These are phyloP conservation scores for Athetis lepigone DNA, from an alignment of 2,888 invertebrate species.

Conservation along the genomic window DNA sequence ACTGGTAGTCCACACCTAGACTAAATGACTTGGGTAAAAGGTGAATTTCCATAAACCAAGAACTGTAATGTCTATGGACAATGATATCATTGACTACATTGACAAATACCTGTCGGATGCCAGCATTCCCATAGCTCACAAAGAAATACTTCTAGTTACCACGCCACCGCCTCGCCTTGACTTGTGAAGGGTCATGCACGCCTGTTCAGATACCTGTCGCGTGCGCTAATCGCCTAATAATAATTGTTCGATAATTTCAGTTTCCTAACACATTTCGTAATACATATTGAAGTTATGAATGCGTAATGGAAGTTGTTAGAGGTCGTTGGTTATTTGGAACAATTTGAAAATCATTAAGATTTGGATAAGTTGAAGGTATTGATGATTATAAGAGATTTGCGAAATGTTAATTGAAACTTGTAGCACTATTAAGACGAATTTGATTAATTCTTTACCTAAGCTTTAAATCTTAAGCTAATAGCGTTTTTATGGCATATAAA, in stretches of 20 bases:
- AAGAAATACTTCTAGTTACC: conserved; percentile 38
- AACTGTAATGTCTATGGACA: conserved; percentile 7
- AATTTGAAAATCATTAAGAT: conserved; percentile 49
- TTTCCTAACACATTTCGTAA: conserved; percentile 52
- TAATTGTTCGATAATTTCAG: conserved; percentile 52
- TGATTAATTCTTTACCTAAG: no score
- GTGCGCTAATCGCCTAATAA: conserved; percentile 62
- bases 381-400: conserved; percentile 28
- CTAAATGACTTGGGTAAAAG: not conserved
- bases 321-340: conserved; percentile 67
- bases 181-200: conserved; percentile 79
- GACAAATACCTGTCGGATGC: conserved; percentile 15
- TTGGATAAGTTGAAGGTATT: conserved; percentile 29
- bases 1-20: no score
- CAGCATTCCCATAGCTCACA: conserved; percentile 41
- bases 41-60: not conserved
- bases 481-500: no score
- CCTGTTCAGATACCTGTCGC: conserved; percentile 59
- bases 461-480: no score
- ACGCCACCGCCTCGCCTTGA: conserved; percentile 75
- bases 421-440: conserved; percentile 23
- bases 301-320: conserved; percentile 51
- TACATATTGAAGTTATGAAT: conserved; percentile 50
- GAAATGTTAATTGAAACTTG: conserved; percentile 31
- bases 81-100: not conserved